phyloP scores from a whole-genome alignment of 92 coral and sea anemone species.

The Parazoanthus swiftii region DNA sequence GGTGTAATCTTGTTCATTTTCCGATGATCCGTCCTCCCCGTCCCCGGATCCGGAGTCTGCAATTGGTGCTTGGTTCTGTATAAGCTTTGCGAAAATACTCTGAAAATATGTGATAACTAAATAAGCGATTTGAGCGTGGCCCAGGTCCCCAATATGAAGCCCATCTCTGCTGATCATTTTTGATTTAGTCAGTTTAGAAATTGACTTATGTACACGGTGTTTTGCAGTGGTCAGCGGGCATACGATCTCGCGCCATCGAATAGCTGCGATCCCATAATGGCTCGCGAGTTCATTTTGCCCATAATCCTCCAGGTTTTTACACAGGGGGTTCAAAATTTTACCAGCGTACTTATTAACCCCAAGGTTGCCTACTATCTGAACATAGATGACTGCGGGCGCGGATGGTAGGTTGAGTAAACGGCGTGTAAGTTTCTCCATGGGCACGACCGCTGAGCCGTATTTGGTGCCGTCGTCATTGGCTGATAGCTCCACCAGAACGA shows the following conservation, averaged over 20 bases:
- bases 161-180: constrained; percentile 35
- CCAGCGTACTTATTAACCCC: constrained; percentile 32
- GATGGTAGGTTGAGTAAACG: constrained; percentile 56
- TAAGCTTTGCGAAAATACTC: constrained; percentile 10
- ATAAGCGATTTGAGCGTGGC: constrained; percentile 40
- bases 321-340: constrained; percentile 25
- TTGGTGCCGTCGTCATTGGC: constrained; percentile 35
- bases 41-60: constrained; percentile 30
- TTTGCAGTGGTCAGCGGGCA: constrained; percentile 56
- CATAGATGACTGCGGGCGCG: constrained; percentile 55
- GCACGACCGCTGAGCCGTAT: constrained; percentile 46
- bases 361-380: constrained; percentile 53
- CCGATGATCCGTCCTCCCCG: neutral
- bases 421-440: constrained; percentile 58
- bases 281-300: constrained; percentile 53
- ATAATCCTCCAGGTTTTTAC: constrained; percentile 50
- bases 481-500: constrained; percentile 65
- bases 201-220: constrained; percentile 10
- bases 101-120: constrained; percentile 29
- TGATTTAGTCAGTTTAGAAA: constrained; percentile 2
- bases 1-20: neutral
- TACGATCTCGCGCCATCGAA: constrained; percentile 59
- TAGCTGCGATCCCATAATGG: constrained; percentile 57
- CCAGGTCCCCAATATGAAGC: constrained; percentile 33
- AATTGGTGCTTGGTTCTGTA: neutral